Evolutionary conservation across 2,797 vertebrate genomes (phyloP).

Genomic region (Tragopan temminckii): DNA sequence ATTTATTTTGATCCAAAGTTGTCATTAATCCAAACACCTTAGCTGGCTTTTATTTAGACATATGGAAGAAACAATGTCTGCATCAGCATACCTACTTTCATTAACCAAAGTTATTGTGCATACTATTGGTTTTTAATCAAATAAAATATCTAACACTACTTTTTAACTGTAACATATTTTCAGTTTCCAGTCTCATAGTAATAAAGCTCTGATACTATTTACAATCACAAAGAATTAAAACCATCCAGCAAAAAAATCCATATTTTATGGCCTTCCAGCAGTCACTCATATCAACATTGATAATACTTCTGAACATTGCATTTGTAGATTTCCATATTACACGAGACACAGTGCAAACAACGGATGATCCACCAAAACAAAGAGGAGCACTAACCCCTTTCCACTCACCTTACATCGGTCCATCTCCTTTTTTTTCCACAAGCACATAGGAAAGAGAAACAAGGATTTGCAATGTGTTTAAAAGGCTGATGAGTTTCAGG

Average conservation of each 20-base stretch:
- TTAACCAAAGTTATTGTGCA: background rate
- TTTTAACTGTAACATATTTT: background rate
- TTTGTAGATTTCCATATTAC: background rate
- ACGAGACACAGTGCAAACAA: background rate
- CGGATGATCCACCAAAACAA: background rate
- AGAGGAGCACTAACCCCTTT: background rate
- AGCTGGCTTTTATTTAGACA: background rate
- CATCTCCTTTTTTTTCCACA: constrained; percentile 11
- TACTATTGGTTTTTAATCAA: background rate
- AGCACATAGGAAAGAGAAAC: background rate
- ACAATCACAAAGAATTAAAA: background rate
- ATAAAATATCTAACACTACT: background rate
- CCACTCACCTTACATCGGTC: constrained; percentile 18
- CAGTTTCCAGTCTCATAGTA: background rate
- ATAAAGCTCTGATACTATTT: background rate
- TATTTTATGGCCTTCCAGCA: background rate
- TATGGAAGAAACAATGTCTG: background rate
- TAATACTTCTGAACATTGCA: fast-evolving
- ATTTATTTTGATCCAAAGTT: background rate
- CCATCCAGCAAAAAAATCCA: background rate
- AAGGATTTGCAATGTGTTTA: background rate
- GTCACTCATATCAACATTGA: background rate
- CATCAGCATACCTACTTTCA: background rate
- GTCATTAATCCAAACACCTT: constrained; percentile 12
- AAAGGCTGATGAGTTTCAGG: constrained; percentile 19